Evolutionary conservation across 2,888 invertebrate species (phyloP).

Genomic region (Gymnoscelis rufifasciata): DNA sequence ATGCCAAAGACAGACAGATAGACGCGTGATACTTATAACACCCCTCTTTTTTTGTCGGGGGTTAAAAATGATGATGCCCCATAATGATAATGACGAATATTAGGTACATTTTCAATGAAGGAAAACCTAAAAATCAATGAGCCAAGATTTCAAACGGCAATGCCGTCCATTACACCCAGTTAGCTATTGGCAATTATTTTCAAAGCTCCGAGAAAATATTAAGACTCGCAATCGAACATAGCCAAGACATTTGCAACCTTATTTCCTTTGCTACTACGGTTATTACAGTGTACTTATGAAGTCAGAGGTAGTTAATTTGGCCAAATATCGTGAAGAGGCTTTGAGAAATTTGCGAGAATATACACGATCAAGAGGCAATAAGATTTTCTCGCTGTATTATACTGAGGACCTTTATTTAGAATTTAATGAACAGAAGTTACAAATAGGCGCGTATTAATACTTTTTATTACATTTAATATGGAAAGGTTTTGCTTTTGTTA

Average conservation of each 20-base stretch:
- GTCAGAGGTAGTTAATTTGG: constrained; percentile 13
- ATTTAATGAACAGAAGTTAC: too few species aligned
- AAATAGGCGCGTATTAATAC: too few species aligned
- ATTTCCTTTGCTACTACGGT: constrained; percentile 6
- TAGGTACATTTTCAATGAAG: neutral
- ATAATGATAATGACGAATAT: too few species aligned
- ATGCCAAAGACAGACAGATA: too few species aligned
- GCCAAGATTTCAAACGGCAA: neutral
- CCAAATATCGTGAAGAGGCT: constrained; percentile 8
- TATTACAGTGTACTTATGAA: constrained; percentile 7
- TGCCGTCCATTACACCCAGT: constrained; percentile 1
- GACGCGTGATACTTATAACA: too few species aligned
- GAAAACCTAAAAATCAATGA: neutral
- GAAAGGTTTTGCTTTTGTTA: too few species aligned
- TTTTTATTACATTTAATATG: too few species aligned
- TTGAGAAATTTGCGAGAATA: constrained; percentile 4
- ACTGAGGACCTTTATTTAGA: neutral
- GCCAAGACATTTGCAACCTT: constrained; percentile 10
- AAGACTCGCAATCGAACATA: neutral
- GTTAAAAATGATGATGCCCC: too few species aligned
- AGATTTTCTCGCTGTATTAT: neutral
- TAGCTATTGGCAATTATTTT: constrained; percentile 8
- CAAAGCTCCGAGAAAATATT: constrained; percentile 5
- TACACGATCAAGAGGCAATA: neutral
- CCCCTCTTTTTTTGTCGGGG: too few species aligned